Evolutionary conservation across 1,140 invertebrate species (phyloP).

Genomic region (Carcinoscorpius rotundicauda): DNA sequence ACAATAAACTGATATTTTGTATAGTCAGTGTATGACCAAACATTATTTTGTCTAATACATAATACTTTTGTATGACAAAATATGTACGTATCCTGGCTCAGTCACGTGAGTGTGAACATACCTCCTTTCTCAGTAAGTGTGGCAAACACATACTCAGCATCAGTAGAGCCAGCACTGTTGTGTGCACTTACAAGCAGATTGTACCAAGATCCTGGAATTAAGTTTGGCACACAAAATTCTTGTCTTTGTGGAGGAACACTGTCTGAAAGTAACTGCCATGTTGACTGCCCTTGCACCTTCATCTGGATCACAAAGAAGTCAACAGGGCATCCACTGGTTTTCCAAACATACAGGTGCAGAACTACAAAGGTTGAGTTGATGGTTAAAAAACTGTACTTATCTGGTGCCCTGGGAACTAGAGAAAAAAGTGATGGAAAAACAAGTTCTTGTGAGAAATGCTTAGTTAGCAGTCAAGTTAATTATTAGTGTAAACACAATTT

Average conservation of each 20-base stretch:
- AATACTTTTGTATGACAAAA: no score
- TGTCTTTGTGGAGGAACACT: slow-evolving; percentile 58
- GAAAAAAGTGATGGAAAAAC: no score
- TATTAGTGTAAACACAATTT: no score
- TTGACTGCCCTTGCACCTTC: slow-evolving; percentile 47
- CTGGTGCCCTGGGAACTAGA: slow-evolving; percentile 24
- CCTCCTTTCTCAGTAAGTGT: slow-evolving; percentile 45
- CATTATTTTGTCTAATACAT: no score
- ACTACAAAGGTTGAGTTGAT: slow-evolving; percentile 83
- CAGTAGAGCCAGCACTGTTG: slow-evolving; percentile 82
- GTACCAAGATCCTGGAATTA: slow-evolving; percentile 75
- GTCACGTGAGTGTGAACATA: slow-evolving; percentile 20
- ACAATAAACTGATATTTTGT: no score
- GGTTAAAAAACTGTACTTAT: slow-evolving; percentile 45
- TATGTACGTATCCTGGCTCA: no score
- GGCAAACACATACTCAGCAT: slow-evolving; percentile 64
- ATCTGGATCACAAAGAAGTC: slow-evolving; percentile 90
- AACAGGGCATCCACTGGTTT: slow-evolving; percentile 90
- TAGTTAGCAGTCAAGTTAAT: not conserved
- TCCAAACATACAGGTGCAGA: slow-evolving; percentile 81
- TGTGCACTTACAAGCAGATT: slow-evolving; percentile 72
- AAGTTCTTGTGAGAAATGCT: no score
- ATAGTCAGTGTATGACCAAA: no score
- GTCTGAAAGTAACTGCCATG: slow-evolving; percentile 88
- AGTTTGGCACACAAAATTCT: slow-evolving; percentile 39